These are phyloP conservation scores for Microtus ochrogaster DNA, from an alignment of 2,113 vertebrate genomes.

Conservation along the genomic window DNA sequence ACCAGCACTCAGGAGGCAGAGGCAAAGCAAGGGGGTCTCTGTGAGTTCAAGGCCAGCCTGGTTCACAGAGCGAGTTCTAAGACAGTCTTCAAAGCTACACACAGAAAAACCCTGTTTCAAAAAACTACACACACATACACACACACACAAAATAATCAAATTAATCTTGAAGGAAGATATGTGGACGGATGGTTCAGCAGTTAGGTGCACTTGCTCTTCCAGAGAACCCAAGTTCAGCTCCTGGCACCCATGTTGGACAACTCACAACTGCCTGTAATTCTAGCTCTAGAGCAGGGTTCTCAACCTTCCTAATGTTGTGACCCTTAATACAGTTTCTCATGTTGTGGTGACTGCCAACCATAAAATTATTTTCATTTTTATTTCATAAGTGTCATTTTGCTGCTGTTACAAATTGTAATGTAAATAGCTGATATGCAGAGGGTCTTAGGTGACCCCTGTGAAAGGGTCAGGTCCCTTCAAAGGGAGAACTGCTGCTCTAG, in stretches of 20 bases:
- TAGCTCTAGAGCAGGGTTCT: not conserved
- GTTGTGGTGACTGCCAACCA: not conserved
- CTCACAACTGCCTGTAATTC: not conserved
- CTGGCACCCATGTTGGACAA: not conserved
- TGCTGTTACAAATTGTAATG: not conserved
- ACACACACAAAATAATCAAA: not conserved
- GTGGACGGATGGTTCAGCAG: not conserved
- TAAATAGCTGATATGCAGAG: not conserved
- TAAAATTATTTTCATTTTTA: not conserved
- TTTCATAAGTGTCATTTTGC: not conserved
- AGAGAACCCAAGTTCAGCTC: not conserved
- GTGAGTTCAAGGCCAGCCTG: no score
- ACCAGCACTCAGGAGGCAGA: not conserved
- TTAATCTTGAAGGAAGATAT: not conserved
- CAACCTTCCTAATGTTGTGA: not conserved
- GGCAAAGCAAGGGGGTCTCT: not conserved
- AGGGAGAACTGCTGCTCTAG: not conserved
- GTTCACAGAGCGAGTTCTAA: no score
- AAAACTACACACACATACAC: not conserved
- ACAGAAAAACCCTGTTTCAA: no score
- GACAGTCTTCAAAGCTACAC: no score
- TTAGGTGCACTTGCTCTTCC: not conserved
- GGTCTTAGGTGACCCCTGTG: not conserved
- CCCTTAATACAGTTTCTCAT: not conserved
- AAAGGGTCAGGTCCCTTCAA: not conserved